Evolutionary conservation across 2,888 invertebrate genomes (phyloP).

Genomic region (Protodeltote pygarga): DNA sequence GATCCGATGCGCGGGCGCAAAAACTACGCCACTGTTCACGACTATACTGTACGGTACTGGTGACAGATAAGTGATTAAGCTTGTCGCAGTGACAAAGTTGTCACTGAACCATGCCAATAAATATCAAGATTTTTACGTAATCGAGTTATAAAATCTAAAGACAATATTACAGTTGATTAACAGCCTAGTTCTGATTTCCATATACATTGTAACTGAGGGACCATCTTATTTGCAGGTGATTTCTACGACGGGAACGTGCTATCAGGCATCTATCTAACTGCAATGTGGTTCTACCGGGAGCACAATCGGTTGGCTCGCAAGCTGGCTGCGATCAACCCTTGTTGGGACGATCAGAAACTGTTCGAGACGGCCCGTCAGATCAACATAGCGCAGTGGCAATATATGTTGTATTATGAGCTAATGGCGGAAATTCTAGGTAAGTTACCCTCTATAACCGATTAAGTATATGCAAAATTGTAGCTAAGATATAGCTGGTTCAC

Average conservation of each 20-base stretch:
- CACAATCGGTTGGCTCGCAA: slow-evolving; percentile 92
- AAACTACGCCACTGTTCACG: slow-evolving; percentile 57
- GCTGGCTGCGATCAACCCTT: slow-evolving; percentile 91
- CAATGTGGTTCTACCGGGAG: slow-evolving; percentile 83
- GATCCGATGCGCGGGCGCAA: slow-evolving; percentile 60
- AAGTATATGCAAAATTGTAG: no score
- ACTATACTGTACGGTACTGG: slow-evolving; percentile 40
- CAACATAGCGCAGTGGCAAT: slow-evolving; percentile 92
- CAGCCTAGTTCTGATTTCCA: no score
- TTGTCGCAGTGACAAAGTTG: no score
- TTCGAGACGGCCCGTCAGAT: slow-evolving; percentile 88
- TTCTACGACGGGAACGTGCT: slow-evolving; percentile 43
- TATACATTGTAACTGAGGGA: no score
- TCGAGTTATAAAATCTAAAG: no score
- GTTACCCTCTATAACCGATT: no score
- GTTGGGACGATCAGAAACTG: slow-evolving; percentile 94
- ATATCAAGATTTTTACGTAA: no score
- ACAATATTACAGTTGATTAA: no score
- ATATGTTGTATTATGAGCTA: slow-evolving; percentile 93
- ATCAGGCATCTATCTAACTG: slow-evolving; percentile 44
- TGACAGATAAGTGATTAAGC: slow-evolving; percentile 20
- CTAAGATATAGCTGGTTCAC: no score
- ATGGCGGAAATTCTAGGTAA: slow-evolving; percentile 92
- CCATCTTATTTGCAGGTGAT: slow-evolving; percentile 37
- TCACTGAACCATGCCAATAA: no score